Conservation (phyloP, 2,888 invertebrate genomes). For the Panzeria rudis region DNA sequence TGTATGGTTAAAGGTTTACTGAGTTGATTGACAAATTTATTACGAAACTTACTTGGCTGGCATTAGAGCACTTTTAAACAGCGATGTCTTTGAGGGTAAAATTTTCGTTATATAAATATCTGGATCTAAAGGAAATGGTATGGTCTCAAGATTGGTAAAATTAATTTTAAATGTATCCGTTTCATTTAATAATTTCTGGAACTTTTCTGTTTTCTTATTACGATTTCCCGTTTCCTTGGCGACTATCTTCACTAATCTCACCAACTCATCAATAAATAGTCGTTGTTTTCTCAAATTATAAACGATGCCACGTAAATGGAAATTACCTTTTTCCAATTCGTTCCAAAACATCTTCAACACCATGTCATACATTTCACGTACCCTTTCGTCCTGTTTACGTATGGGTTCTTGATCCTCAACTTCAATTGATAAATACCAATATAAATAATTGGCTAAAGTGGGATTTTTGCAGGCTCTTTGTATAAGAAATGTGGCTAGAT, state of each 20-base stretch:
- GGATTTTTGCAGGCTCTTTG: constrained; percentile 94
- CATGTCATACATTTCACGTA: constrained; percentile 93
- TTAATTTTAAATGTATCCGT: constrained; percentile 92
- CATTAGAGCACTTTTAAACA: constrained; percentile 98
- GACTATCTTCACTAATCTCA: constrained; percentile 93
- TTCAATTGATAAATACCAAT: constrained; percentile 98
- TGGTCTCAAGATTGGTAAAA: constrained; percentile 94
- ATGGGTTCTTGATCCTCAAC: constrained; percentile 93
- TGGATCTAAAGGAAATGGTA: constrained; percentile 98
- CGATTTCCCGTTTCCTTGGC: constrained; percentile 95
- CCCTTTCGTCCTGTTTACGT: constrained; percentile 89
- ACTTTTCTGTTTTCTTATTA: constrained; percentile 94
- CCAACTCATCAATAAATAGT: constrained; percentile 95
- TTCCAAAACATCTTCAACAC: constrained; percentile 95
- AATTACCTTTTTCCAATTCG: constrained; percentile 88
- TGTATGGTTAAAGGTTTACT: no score
- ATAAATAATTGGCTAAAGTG: constrained; percentile 97
- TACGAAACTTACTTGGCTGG: constrained; percentile 87
- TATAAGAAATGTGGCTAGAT: constrained; percentile 96
- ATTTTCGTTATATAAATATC: constrained; percentile 94
- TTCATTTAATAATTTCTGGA: constrained; percentile 93
- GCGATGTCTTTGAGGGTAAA: constrained; percentile 93
- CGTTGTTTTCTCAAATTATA: constrained; percentile 93
- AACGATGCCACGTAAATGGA: constrained; percentile 89
- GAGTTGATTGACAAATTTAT: no score